Percentiles rank a stretch among this genome's conserved stretches.
phyloP scores from a whole-genome alignment of 1,140 invertebrate species.

The Drosophila ambigua region DNA sequence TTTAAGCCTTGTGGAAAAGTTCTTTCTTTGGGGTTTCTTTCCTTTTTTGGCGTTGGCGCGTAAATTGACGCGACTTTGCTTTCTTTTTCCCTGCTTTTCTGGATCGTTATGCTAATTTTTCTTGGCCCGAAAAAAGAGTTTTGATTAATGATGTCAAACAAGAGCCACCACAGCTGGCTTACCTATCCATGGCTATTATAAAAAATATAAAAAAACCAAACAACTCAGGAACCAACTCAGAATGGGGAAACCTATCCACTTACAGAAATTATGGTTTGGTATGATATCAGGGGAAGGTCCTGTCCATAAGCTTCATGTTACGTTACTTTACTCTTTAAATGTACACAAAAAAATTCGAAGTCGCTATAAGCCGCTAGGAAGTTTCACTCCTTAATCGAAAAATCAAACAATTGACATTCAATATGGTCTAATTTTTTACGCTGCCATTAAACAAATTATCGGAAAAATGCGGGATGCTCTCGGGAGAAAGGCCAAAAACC shows the following conservation, averaged over 20 bases:
- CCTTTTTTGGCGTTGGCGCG: slow-evolving; percentile 42
- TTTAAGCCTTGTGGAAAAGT: slow-evolving; percentile 61
- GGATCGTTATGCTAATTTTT: slow-evolving; percentile 76
- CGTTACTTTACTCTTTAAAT: slow-evolving; percentile 62
- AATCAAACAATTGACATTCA: slow-evolving; percentile 84
- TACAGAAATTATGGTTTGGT: slow-evolving; percentile 4
- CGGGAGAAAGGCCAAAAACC: slow-evolving; percentile 27
- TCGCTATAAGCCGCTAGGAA: slow-evolving; percentile 11
- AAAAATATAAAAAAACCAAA: slow-evolving; percentile 24
- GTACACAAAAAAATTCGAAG: slow-evolving; percentile 5
- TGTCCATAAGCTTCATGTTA: slow-evolving; percentile 53
- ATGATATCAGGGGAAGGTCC: slow-evolving; percentile 14
- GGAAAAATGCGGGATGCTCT: slow-evolving; percentile 37
- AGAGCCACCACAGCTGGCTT: slow-evolving; percentile 55
- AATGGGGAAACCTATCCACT: slow-evolving; percentile 30
- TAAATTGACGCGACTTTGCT: slow-evolving; percentile 79
- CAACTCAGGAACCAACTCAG: too few species aligned
- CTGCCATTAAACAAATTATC: slow-evolving; percentile 83
- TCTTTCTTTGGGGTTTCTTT: slow-evolving; percentile 44
- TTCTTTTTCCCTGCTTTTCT: slow-evolving; percentile 38
- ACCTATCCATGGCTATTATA: slow-evolving; percentile 42
- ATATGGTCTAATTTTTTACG: slow-evolving; percentile 84
- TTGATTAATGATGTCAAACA: slow-evolving; percentile 74
- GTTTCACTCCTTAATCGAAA: slow-evolving; percentile 68
- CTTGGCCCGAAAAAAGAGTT: slow-evolving; percentile 65